Base-by-base conservation (phyloP, 2,797 vertebrate species). In the Adelosebastes latens region DNA sequence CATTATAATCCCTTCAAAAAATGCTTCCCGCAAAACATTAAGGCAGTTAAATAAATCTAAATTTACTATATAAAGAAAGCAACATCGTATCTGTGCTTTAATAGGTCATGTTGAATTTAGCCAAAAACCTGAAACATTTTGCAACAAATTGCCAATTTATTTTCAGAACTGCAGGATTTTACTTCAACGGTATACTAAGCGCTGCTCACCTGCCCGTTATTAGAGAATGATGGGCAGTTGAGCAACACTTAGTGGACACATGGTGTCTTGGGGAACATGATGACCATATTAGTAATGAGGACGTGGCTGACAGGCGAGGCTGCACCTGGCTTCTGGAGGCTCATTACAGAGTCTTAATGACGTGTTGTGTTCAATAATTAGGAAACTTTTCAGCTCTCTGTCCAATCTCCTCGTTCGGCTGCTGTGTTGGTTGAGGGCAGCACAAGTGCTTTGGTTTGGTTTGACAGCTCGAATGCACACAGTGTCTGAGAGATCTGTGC, bases 291-390 rank as follows among this genome's bases (percentile, higher is more conserved):
- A 88, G 72, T 93, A 93, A 93, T 88, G 91, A 92, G 88, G 77
- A 87, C 25, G 39, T 36, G 64, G 77, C 78, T 92, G 94, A 94
- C 92, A 90, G 92, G 91, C 88, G 75, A 93, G 78, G 64, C 73
- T 87, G 75, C 83, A 92, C 87, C 88, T 89, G 82, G 77, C 77
- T 81, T 64, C 81, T 75, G 87, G 81, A 89, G 68, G 84, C 93
- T 93, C 90, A 91, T 94, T 93, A 92, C 65, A 68, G 52, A 76
- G 63, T 81, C 85, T 86, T 92, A 90, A 93, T 87, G 84, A 89
- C 87, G 87, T 79, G 80, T 62, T 77, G 72, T 86, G 82, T 93
- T 89, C 79, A 80, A 61, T 92, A 89, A 92, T 92, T 86, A 89
- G 85, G 87, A 73, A 84, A 87, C 85, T 85, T 90, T 82, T 78